Base-by-base conservation (phyloP, 1,140 invertebrate genomes). In the Zaprionus nigranus region DNA sequence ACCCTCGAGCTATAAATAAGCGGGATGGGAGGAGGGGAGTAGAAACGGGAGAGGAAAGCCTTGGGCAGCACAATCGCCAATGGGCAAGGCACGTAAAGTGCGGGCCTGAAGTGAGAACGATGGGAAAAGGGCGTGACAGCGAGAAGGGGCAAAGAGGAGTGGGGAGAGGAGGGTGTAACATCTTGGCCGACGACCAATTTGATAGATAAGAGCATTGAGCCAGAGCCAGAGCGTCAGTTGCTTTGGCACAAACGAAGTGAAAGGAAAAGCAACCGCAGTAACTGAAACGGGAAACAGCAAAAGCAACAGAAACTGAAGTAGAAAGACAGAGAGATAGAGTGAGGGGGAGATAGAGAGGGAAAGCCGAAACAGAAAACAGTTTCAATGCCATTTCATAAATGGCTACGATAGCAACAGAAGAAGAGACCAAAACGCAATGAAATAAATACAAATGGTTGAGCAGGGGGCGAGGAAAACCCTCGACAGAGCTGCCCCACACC, bases 341-440 rank as follows among this genome's bases (percentile, higher is more conserved):
- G 12, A 13, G 62, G 20, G 20, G 5, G 1, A 17, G 17, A 17
- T 1, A 13, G 46, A 49, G 17, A 20, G 15, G 11, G 26, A 62
- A 61, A 70, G n/a, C 12, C 7, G 34, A 66, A 67, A 54, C 56
- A 68, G 66, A 68, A 38, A 84, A 82, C 75, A 56, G 81, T 88
- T 88, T 90, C 84, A 88, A 88, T 88, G 84, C 79, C 84, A 88
- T 84, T 87, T 88, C 84, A 87, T 87, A 87, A 87, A 88, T 87
- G 84, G 46, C 54, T 34, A 56, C 20, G 26, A 58, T 57, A 36
- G 30, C 40, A 13, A 38, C 28, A 43, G 43, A 22, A 69, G 49
- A 9, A 58, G 56, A 43, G 46, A 59, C 58, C 20, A 86, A 82
- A 87, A 84, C 81, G 81, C 85, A 87, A 88, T 88, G 85, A 84